Percentiles rank a stretch among this genome's conserved stretches.
Evolutionary conservation across 2,888 invertebrate species (phyloP).

Genomic region (Ichneumoninae sp.): DNA sequence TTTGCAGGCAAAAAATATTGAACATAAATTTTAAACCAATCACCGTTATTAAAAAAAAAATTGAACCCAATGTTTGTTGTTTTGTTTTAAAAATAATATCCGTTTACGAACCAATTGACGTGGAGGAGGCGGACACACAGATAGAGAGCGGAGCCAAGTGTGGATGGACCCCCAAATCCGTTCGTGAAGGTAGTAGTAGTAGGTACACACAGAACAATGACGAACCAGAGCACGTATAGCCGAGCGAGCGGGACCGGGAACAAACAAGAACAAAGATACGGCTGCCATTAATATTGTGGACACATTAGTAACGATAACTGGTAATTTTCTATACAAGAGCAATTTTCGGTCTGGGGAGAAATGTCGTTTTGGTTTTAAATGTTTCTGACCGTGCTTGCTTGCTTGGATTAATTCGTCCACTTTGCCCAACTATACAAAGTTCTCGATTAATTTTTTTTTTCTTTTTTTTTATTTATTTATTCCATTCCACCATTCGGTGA

Average conservation of each 20-base stretch:
- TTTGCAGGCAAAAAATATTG: slow-evolving; percentile 49
- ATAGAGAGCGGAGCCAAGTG: slow-evolving; percentile 84
- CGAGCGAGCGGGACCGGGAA: slow-evolving; percentile 85
- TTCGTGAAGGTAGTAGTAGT: slow-evolving; percentile 84
- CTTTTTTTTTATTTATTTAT: slow-evolving; percentile 35
- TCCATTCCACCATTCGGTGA: slow-evolving; percentile 54
- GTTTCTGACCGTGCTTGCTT: slow-evolving; percentile 56
- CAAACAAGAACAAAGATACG: slow-evolving; percentile 85
- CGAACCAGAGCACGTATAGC: slow-evolving; percentile 85
- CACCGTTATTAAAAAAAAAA: slow-evolving; percentile 66
- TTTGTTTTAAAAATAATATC: slow-evolving; percentile 72
- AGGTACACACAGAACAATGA: slow-evolving; percentile 85
- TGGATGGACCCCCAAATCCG: slow-evolving; percentile 85
- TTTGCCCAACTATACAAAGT: slow-evolving; percentile 60
- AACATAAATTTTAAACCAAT: slow-evolving; percentile 66
- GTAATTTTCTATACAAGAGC: slow-evolving; percentile 80
- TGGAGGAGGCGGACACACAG: slow-evolving; percentile 82
- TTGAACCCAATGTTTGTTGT: slow-evolving; percentile 70
- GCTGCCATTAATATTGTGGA: slow-evolving; percentile 85
- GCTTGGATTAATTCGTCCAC: slow-evolving; percentile 51
- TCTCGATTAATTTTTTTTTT: slow-evolving; percentile 49
- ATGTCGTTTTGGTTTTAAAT: slow-evolving; percentile 34
- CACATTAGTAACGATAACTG: slow-evolving; percentile 84
- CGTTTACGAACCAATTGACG: slow-evolving; percentile 85
- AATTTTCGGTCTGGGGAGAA: slow-evolving; percentile 44